Evolutionary conservation across 2,797 vertebrate species (phyloP).

Genomic region (Mormyrus hasselquistii): DNA sequence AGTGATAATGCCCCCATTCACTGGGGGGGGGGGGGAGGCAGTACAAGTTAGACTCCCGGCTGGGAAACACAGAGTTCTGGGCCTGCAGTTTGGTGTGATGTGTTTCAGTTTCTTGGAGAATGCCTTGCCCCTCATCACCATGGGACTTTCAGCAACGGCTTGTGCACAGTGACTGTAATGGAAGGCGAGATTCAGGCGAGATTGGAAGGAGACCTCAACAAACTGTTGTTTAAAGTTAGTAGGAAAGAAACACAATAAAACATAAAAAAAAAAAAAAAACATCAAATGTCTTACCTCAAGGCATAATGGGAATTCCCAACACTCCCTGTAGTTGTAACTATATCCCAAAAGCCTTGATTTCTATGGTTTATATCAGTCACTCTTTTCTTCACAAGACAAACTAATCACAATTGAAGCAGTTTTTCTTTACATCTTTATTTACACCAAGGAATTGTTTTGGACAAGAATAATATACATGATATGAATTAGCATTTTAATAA

Average conservation of each 20-base stretch:
- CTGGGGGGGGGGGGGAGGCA: conserved; percentile 28
- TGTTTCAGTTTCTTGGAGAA: neutral
- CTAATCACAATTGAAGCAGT: neutral
- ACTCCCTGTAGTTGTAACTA: neutral
- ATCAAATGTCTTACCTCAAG: neutral
- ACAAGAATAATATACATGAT: neutral
- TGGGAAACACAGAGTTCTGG: neutral
- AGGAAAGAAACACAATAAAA: conserved; percentile 3
- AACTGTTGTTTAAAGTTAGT: neutral
- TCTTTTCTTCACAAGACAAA: neutral
- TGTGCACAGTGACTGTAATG: neutral
- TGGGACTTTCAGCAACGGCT: neutral
- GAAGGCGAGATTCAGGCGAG: neutral
- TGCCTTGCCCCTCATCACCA: neutral
- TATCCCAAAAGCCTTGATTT: neutral
- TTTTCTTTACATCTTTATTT: neutral
- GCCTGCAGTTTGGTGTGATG: neutral
- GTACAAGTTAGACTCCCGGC: conserved; percentile 22
- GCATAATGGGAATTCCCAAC: neutral
- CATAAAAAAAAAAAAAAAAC: neutral
- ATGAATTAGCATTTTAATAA: neutral
- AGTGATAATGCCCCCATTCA: conserved; percentile 56
- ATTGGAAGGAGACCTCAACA: neutral
- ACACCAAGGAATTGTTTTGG: neutral
- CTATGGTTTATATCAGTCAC: neutral